Base-by-base conservation (phyloP, 2,888 invertebrate genomes). In the Ochropacha duplaris region DNA sequence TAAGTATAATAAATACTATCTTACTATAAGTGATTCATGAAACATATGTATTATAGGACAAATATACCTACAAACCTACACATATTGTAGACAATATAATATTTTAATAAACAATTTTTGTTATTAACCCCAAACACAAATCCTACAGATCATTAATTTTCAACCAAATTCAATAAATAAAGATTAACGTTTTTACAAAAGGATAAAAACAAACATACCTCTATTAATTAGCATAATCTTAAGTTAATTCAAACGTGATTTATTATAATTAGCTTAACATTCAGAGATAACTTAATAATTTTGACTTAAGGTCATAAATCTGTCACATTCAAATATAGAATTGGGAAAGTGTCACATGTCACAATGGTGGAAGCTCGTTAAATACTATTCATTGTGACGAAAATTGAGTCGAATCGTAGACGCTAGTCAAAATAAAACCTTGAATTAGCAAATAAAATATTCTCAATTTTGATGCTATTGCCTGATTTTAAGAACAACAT, bases 331-430 rank as follows among this genome's bases (percentile, higher is more conserved):
- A 49, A 31, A 24, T 55, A 50, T 57, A 51, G 62, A 59, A 55
- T 60, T 66, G 59, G 60, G 60, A 60, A 64, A 66, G 54, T 54
- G 57, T 57, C 50, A 57, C 57, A 55, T 56, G 55, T 54, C 54
- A 61, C 50, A 55, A 65, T 58, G 57, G 54, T 39, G 56, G 57
- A 54, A 36, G 56, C 49, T 68, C 65, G 67, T 64, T 64, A 68
- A 69, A 64, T 68, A 12, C 12, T 65, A 69, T 72, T 68, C 66
- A 71, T 71, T 73, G 67, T 77, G 77, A 74, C 70, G 77, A 77
- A 77, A 76, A 71, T 66, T 64, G 69, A 70, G 68, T 65, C 58
- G 67, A 61, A 57, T 58, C 63, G 64, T 58, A 66, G 63, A 60
- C 26, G 65, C 67, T 65, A 76, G n/a, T n/a, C 49, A n/a, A n/a